Evolutionary conservation across 2,888 invertebrate species (phyloP), one percentile per base, ranked within the genome.

Genomic region (Lithosia quadra): DNA sequence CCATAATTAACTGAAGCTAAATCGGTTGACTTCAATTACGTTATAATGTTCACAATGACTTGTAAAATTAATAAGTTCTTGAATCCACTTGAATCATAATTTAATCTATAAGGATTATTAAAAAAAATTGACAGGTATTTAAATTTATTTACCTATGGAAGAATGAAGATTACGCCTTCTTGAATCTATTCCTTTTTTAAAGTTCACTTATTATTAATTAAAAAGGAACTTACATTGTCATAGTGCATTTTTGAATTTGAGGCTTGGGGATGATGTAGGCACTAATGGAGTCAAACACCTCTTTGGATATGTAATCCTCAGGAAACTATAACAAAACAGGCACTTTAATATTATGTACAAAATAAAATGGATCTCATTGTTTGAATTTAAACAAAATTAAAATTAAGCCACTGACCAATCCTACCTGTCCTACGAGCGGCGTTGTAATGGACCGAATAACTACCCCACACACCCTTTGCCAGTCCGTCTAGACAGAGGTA

Each of bases 261-360:
- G 97, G 97, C 91, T 99, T 99, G 5, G 99, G 99, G 87, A 99
- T 99, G 76, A 99, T 98, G 88, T 98, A 99, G 33, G 98, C 98
- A 88, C 98, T 98, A 69, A 99, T 97, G 70, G 98, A 97, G 95
- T 99, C 99, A 95, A 99, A 99, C 24, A 97, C 96, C 84, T 99
- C 99, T 90, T 99, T 99, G 0, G 98, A 97, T 62, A 99, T 97
- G 87, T 97, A 98, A 86, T 98, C 98, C 84, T 98, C 97, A 9
- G 99, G 99, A 69, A 98, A 98, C 97, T 98, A 89, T 62, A 93
- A 91, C 63, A 73, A 84, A 67, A 22, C 1, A 34, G 4, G 15
- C 7, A 22, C 5, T 11, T 55, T 21, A 49, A 5, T 62, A 2
- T n/a, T n/a, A 5, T 4, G 28, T 28, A 28, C 28, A 28, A 5